A percentile compares a stretch with the other conserved stretches of the same genome.
Conservation (phyloP, 1,140 invertebrate genomes). For the Sycobia sp. region DNA sequence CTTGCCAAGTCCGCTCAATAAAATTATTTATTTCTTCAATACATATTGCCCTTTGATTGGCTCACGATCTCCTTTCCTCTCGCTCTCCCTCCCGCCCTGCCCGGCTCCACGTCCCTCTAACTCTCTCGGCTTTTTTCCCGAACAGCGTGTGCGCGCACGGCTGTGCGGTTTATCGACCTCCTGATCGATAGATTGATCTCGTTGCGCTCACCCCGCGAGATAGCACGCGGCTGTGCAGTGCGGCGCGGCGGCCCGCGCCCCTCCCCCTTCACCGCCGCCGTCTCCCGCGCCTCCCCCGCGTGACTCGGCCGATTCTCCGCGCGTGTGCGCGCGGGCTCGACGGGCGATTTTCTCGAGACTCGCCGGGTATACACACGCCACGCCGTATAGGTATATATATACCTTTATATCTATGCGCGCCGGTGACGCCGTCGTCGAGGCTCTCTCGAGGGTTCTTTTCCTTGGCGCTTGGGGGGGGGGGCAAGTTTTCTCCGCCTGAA, state of each 20-base stretch:
- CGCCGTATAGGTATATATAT: neutral
- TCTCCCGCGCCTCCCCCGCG: neutral
- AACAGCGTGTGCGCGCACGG: neutral
- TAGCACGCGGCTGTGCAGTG: too few relatives aligned
- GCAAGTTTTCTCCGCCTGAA: conserved; percentile 12
- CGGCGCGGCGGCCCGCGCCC: conserved; percentile 6
- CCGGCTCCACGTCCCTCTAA: neutral
- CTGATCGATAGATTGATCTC: conserved; percentile 36
- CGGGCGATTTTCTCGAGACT: conserved; percentile 22
- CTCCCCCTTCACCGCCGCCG: neutral
- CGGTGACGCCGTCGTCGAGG: neutral
- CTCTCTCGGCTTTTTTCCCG: neutral
- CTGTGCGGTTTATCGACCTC: conserved; percentile 31
- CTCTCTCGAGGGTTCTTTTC: conserved; percentile 22
- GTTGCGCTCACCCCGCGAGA: conserved; percentile 15
- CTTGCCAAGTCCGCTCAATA: conserved; percentile 25
- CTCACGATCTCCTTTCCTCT: conserved; percentile 6
- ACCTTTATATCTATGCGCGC: too few relatives aligned
- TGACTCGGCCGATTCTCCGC: conserved; percentile 44
- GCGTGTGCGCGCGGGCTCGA: too few relatives aligned
- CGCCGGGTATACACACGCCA: too few relatives aligned
- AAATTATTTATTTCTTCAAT: conserved; percentile 42
- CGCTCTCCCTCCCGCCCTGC: too few relatives aligned
- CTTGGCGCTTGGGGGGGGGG: neutral
- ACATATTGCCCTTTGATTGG: conserved; percentile 31